Evolutionary conservation across 2,888 invertebrate genomes (phyloP).

Genomic region (Callyntrura sp.): DNA sequence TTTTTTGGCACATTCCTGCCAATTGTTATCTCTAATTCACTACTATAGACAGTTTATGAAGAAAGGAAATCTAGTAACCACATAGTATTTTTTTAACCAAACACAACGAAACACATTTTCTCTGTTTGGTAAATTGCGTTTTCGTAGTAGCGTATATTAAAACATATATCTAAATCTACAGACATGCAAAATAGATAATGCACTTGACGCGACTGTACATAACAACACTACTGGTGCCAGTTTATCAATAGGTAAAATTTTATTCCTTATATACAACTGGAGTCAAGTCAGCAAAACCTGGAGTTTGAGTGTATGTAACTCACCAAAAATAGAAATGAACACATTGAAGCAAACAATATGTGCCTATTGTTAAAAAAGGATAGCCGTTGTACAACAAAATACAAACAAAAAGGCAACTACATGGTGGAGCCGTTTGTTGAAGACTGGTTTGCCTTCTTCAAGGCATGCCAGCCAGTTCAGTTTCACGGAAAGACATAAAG

Average conservation of each 20-base stretch:
- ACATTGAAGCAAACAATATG: conserved; percentile 4
- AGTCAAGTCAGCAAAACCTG: neutral
- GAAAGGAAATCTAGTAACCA: conserved; percentile 10
- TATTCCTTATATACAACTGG: no score
- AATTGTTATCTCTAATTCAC: neutral
- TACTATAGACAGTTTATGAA: neutral
- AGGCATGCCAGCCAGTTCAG: no score
- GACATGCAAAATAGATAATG: no score
- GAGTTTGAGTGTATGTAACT: conserved; percentile 1
- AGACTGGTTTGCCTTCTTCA: conserved; percentile 22
- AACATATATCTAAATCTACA: neutral
- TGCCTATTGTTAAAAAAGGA: no score
- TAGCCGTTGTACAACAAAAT: neutral
- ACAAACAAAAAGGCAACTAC: neutral
- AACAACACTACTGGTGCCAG: no score
- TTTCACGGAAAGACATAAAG: no score
- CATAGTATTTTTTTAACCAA: neutral
- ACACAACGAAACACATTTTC: neutral
- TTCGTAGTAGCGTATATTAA: neutral
- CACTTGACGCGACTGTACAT: no score
- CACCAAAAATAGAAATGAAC: conserved; percentile 66
- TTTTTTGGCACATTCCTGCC: neutral
- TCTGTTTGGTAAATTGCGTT: no score
- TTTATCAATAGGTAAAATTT: no score
- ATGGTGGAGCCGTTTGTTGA: neutral